phyloP scores from a whole-genome alignment of 2,888 invertebrate species.

The Aspidapion aeneum region DNA sequence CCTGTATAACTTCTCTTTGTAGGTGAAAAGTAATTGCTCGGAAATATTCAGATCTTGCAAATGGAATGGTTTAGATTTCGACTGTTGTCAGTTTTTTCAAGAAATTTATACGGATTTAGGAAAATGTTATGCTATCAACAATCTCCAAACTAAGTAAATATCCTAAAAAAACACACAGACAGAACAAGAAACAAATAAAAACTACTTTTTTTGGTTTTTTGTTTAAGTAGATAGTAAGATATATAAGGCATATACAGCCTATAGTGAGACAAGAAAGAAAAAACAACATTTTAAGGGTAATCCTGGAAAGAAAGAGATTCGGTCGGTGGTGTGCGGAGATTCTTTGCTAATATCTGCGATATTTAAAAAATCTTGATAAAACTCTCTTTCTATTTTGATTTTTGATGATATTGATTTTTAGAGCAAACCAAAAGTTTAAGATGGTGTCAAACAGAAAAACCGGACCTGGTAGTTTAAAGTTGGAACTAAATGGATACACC shows the following conservation, averaged over 20 bases:
- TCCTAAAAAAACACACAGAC: neutral
- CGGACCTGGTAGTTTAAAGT: conserved; percentile 59
- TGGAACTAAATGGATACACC: conserved; percentile 51
- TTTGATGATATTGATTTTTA: no score
- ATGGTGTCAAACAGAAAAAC: conserved; percentile 63
- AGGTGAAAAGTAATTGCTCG: conserved; percentile 53
- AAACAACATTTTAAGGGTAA: no score
- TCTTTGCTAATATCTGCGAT: no score
- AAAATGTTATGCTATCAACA: conserved; percentile 63
- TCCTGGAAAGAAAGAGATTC: no score
- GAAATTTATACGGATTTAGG: conserved; percentile 66
- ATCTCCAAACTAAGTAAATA: conserved; percentile 56
- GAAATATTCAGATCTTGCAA: conserved; percentile 56
- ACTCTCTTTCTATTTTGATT: no score
- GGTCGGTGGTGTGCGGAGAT: no score
- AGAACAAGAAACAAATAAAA: neutral
- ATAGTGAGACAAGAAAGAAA: no score
- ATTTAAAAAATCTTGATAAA: no score
- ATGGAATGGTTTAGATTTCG: conserved; percentile 59
- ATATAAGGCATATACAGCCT: no score
- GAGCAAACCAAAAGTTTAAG: conserved; percentile 46
- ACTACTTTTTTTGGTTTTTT: conserved; percentile 2
- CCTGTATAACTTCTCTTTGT: no score
- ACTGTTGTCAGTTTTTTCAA: conserved; percentile 63
- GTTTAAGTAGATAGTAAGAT: no score